Evolutionary conservation across 2,797 vertebrate genomes (phyloP).

Genomic region (Chloroceryle inda): DNA sequence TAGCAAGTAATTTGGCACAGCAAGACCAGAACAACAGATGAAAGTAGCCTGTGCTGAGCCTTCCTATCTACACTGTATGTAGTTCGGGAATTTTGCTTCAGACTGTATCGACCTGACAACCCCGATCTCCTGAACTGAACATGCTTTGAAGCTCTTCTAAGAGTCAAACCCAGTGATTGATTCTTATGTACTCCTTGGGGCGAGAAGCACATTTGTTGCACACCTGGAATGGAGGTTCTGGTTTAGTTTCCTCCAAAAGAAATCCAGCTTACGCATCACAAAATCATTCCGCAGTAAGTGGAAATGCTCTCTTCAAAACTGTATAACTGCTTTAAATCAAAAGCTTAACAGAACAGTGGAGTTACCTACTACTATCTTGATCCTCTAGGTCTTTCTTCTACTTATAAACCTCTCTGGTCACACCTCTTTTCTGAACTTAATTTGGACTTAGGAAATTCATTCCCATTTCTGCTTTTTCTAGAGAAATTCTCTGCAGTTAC

Average conservation of each 20-base stretch:
- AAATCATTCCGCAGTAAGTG: neutral
- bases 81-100: neutral
- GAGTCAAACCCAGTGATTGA: neutral
- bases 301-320: neutral
- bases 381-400: neutral
- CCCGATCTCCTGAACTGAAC: neutral
- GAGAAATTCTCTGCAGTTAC: neutral
- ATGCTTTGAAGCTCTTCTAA: neutral
- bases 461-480: neutral
- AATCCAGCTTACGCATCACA: neutral
- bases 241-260: neutral
- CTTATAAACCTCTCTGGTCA: neutral
- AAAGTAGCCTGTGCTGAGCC: neutral
- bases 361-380: neutral
- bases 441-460: neutral
- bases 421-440: neutral
- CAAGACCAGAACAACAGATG: conserved; percentile 3
- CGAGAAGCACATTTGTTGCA: neutral
- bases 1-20: conserved; percentile 4
- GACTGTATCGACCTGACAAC: neutral
- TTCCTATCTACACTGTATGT: neutral
- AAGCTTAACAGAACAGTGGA: neutral
- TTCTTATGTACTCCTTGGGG: neutral
- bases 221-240: neutral
- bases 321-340: neutral